Conservation (phyloP, 2,797 vertebrate species). For the Gadopsis bispinosus region DNA sequence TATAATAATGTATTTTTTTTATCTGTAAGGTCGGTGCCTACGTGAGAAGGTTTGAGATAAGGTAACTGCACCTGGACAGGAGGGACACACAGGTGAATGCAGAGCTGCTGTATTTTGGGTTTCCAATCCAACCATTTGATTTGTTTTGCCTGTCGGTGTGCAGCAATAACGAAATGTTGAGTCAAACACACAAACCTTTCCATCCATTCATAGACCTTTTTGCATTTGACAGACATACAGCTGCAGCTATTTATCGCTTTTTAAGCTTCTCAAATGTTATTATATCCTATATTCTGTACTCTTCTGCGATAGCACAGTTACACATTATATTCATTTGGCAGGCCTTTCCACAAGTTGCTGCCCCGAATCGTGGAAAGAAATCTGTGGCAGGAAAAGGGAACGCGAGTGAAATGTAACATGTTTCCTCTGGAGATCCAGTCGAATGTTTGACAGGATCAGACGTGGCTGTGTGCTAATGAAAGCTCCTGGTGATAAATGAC, state of each 20-base stretch:
- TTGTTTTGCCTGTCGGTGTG: not conserved
- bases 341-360: not conserved
- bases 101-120: not conserved
- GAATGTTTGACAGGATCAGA: not conserved
- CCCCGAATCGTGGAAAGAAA: too few species aligned
- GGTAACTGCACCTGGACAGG: constrained; percentile 45
- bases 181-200: not conserved
- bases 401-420: too few species aligned
- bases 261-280: not conserved
- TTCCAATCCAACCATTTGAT: not conserved
- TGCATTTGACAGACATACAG: not conserved
- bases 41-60: constrained; percentile 62
- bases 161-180: too few species aligned
- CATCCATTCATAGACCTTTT: not conserved
- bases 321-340: not conserved
- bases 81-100: constrained; percentile 35
- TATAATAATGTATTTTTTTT: not conserved
- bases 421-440: too few species aligned
- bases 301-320: not conserved
- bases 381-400: too few species aligned
- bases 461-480: constrained; percentile 6
- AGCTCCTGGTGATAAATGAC: constrained; percentile 47
- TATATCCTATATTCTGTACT: rapidly evolving
- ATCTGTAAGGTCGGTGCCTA: constrained; percentile 52
- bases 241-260: too few species aligned